Percentiles rank a stretch among this genome's conserved stretches.
These are phyloP conservation scores for Cantharis rustica DNA, from an alignment of 2,888 invertebrate genomes.

Conservation along the genomic window DNA sequence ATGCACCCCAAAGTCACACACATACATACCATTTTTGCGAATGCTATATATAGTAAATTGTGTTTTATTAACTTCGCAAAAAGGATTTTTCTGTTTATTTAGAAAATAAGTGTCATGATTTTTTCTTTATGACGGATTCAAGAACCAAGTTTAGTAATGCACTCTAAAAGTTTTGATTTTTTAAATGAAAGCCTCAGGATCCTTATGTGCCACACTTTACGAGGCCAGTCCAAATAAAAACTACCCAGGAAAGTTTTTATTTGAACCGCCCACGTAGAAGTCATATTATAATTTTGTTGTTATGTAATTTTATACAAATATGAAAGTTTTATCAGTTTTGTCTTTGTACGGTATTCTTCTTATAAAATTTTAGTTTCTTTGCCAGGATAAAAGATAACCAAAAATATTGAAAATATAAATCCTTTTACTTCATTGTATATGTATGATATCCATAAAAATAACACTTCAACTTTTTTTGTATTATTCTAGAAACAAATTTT, in stretches of 20 bases:
- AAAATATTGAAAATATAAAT: conserved; percentile 3
- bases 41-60: conserved; percentile 19
- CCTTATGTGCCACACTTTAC: not conserved
- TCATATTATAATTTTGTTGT: not conserved
- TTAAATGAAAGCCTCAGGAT: not conserved
- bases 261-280: not conserved
- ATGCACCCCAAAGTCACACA: conserved; percentile 19
- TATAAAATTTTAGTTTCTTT: not conserved
- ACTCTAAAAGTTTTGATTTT: not conserved
- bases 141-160: not conserved
- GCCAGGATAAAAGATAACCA: not conserved
- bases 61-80: conserved; percentile 28
- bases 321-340: not conserved
- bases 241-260: not conserved
- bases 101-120: conserved; percentile 19
- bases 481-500: not conserved
- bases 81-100: conserved; percentile 31
- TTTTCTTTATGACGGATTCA: conserved; percentile 1
- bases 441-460: conserved; percentile 1
- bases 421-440: not conserved
- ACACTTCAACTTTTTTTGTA: not conserved
- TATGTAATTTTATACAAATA: not conserved
- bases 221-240: not conserved
- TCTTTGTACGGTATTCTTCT: not conserved
- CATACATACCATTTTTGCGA: conserved; percentile 15